Evolutionary conservation across 2,113 vertebrate genomes (phyloP), one percentile per base, ranked within the genome.

Genomic region (Larimichthys crocea): DNA sequence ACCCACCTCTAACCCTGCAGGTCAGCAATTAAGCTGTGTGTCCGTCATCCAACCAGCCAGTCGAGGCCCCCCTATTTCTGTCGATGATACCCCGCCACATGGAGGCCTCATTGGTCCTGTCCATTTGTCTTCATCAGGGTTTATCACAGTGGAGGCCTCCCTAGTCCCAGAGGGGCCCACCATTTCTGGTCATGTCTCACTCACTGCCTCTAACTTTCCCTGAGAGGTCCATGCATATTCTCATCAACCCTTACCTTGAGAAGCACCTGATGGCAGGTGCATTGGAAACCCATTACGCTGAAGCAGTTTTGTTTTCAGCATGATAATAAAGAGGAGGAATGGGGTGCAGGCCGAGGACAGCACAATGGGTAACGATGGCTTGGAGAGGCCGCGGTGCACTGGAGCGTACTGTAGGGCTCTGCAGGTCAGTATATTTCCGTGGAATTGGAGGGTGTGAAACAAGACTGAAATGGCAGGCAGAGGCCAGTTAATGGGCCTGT

Each of bases 71-170:
- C 81, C 42, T 72, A 75, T 76, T 84, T 80, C 80, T 70, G 24
- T 71, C 84, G 88, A 94, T 92, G 91, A 92, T 93, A 88, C 92
- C 78, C 86, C 89, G 80, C 86, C 92, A 83, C 86, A 84, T 85
- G 86, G 94, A 92, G 94, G 77, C 83, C 92, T 84, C 83, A 61
- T 82, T 84, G 90, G 24, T 66, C 56, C 76, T 83, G 69, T 90
- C 88, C 88, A 95, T 96, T 96, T 95, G 92, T 97, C 96, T 96
- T 95, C 94, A 95, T 96, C 94, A 92, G 80, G 76, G 74, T 76
- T 81, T 87, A 89, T 91, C 71, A 61, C 82, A 79, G 74, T 70
- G 53, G 80, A 88, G 84, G 65, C 81, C 82, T 88, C 80, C 59
- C 53, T 50, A 61, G 62, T 78, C 90, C 84, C 84, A 74, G 4